Conservation (phyloP, 2,888 invertebrate genomes). For the Cyclophora punctaria region DNA sequence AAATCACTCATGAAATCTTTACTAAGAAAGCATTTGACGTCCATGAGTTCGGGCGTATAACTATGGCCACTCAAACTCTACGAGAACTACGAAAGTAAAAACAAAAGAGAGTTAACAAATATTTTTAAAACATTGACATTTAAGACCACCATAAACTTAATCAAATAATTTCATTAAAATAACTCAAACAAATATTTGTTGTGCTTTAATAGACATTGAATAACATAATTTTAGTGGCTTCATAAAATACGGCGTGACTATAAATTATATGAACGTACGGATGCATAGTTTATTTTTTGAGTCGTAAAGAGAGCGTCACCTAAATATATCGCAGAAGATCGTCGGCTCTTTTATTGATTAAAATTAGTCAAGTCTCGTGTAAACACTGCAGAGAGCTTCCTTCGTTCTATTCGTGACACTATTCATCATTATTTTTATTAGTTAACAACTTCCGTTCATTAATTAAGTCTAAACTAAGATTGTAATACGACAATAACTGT, state of each 20-base stretch:
- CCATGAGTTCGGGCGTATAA: too few relatives aligned
- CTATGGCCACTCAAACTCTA: too few relatives aligned
- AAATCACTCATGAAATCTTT: too few relatives aligned
- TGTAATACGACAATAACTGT: neutral
- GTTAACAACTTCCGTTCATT: conserved; percentile 3
- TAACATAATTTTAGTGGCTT: conserved; percentile 38
- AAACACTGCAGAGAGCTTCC: conserved; percentile 30
- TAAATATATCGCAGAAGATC: conserved; percentile 56
- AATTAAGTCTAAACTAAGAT: conserved; percentile 3
- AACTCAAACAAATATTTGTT: conserved; percentile 5
- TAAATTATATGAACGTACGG: conserved; percentile 50
- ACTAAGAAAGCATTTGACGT: too few relatives aligned
- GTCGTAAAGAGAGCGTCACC: conserved; percentile 52
- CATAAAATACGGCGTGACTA: conserved; percentile 47
- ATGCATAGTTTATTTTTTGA: conserved; percentile 51
- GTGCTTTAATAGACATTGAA: conserved; percentile 15
- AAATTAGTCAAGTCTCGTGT: conserved; percentile 54
- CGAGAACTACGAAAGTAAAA: too few relatives aligned
- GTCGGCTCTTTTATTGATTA: conserved; percentile 42
- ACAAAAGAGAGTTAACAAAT: too few relatives aligned
- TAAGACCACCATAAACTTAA: neutral
- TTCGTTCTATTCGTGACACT: conserved; percentile 17
- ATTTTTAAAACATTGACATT: too few relatives aligned
- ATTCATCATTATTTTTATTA: conserved; percentile 5
- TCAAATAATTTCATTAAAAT: neutral